Conservation (phyloP, 2,113 vertebrate genomes). For the Neodontobutis hainanensis region DNA sequence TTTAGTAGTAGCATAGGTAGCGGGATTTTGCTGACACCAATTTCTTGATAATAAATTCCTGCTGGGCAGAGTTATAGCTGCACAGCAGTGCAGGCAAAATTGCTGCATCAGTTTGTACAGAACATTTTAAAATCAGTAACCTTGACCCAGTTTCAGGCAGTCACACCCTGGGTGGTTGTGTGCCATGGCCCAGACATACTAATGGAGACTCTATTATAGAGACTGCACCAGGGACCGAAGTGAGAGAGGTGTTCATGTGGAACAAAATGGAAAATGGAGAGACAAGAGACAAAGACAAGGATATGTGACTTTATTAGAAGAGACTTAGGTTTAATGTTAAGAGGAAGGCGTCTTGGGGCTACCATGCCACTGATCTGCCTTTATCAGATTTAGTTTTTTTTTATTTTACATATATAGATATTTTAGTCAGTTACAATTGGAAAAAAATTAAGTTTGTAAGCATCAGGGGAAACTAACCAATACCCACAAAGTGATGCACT, state of each 20-base stretch:
- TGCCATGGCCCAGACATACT: slow-evolving; percentile 18
- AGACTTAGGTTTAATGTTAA: not conserved
- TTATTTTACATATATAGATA: not conserved
- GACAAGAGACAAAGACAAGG: slow-evolving; percentile 2
- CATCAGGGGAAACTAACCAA: too few relatives aligned
- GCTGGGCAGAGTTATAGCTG: slow-evolving; percentile 28
- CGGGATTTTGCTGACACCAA: slow-evolving; percentile 48
- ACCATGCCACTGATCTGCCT: not conserved
- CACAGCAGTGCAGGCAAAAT: slow-evolving; percentile 38
- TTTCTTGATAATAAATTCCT: slow-evolving; percentile 30
- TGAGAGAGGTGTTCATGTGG: slow-evolving; percentile 27
- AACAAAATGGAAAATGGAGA: slow-evolving; percentile 20
- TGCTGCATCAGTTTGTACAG: slow-evolving; percentile 11
- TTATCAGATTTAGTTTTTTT: not conserved
- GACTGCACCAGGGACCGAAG: slow-evolving; percentile 16
- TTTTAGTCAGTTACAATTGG: too few relatives aligned
- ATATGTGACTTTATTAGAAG: slow-evolving; percentile 2
- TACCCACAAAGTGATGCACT: not conserved
- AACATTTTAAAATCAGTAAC: slow-evolving; percentile 58
- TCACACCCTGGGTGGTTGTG: slow-evolving; percentile 21
- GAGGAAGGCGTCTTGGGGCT: slow-evolving; percentile 2
- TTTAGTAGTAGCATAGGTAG: not conserved
- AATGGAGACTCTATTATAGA: slow-evolving; percentile 57
- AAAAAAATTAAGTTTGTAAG: too few relatives aligned
- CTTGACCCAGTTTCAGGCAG: slow-evolving; percentile 74